Percentiles rank a stretch among this genome's conserved stretches.
Conservation (phyloP, 2,113 vertebrate species). For the Amphiprion ocellaris region DNA sequence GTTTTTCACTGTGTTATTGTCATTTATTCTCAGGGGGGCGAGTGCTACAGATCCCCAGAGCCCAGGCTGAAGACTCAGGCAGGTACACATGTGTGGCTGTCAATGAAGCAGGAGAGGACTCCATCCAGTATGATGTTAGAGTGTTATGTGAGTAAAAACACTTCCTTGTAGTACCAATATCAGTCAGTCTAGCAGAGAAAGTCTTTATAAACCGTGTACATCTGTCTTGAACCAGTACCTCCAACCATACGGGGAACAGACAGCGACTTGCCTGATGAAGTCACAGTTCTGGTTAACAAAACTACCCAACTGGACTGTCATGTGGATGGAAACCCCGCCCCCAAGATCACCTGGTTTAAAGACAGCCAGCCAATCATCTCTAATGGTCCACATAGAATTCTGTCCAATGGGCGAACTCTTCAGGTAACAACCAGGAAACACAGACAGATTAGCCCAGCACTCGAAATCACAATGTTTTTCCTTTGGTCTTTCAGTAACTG, state of each 20-base stretch:
- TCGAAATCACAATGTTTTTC: background rate
- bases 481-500: too few relatives aligned
- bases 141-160: constrained; percentile 89
- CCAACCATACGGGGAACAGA: constrained; percentile 87
- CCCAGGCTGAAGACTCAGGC: constrained; percentile 89
- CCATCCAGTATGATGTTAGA: constrained; percentile 91
- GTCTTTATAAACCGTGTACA: background rate
- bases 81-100: constrained; percentile 92
- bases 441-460: background rate
- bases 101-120: constrained; percentile 96
- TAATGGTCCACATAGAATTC: constrained; percentile 78
- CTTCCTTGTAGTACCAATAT: background rate
- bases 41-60: constrained; percentile 91
- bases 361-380: constrained; percentile 85
- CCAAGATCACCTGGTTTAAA: constrained; percentile 92
- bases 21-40: constrained; percentile 89
- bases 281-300: constrained; percentile 88
- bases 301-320: constrained; percentile 87
- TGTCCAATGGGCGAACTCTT: constrained; percentile 88
- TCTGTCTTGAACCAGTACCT: constrained; percentile 84
- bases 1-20: constrained; percentile 24
- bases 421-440: constrained; percentile 84
- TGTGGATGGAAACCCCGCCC: constrained; percentile 88
- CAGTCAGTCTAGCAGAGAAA: constrained; percentile 6
- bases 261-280: constrained; percentile 87